Percentiles rank a stretch among this genome's conserved stretches.
Evolutionary conservation across 2,888 invertebrate genomes (phyloP).

Genomic region (Macaria notata): DNA sequence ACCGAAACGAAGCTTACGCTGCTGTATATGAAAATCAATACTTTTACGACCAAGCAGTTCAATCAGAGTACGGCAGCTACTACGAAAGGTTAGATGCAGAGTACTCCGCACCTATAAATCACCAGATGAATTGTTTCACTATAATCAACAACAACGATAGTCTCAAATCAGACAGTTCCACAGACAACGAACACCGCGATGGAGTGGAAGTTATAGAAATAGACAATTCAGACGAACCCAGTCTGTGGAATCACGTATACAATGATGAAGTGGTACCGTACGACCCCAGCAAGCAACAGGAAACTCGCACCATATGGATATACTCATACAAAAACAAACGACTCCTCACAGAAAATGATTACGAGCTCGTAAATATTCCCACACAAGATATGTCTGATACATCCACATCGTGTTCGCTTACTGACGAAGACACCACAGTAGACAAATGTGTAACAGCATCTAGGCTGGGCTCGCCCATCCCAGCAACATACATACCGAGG

Average conservation of each 20-base stretch:
- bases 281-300: slow-evolving; percentile 39
- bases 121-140: slow-evolving; percentile 52
- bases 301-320: slow-evolving; percentile 61
- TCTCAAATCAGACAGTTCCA: slow-evolving; percentile 49
- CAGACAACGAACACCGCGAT: slow-evolving; percentile 39
- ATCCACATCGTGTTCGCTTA: slow-evolving; percentile 40
- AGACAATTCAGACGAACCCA: slow-evolving; percentile 31
- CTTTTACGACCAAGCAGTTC: slow-evolving; percentile 16
- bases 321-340: slow-evolving; percentile 65
- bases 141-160: slow-evolving; percentile 53
- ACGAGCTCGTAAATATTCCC: slow-evolving; percentile 44
- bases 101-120: slow-evolving; percentile 31
- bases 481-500: slow-evolving; percentile 53
- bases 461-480: slow-evolving; percentile 57
- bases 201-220: slow-evolving; percentile 38
- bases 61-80: slow-evolving; percentile 20
- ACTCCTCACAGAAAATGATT: slow-evolving; percentile 49
- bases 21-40: slow-evolving; percentile 18
- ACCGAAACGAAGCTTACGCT: slow-evolving; percentile 23
- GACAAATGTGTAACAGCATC: slow-evolving; percentile 27
- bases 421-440: slow-evolving; percentile 38
- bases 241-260: slow-evolving; percentile 34
- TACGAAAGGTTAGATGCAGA: slow-evolving; percentile 13
- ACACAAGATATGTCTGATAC: slow-evolving; percentile 41
- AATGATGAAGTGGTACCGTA: slow-evolving; percentile 42